Conservation (phyloP, 2,888 invertebrate genomes). For the Apotomis betuletana region DNA sequence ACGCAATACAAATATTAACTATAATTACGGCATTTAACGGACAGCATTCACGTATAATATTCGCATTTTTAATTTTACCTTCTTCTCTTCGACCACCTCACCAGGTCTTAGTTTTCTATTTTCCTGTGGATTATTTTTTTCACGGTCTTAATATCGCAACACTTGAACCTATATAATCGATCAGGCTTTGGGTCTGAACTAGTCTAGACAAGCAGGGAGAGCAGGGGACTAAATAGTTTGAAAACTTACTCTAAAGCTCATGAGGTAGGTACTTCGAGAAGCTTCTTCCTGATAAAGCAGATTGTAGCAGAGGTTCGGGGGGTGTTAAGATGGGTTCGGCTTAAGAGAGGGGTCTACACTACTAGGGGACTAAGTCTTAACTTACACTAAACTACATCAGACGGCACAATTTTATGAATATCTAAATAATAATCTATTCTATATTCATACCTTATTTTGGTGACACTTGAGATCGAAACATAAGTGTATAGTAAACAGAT, state of each 20-base stretch:
- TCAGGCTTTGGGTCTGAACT: constrained; percentile 63
- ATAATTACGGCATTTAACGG: constrained; percentile 76
- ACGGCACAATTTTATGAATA: constrained; percentile 61
- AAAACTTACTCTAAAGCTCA: constrained; percentile 63
- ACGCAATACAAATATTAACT: constrained; percentile 77
- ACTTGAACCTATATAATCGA: constrained; percentile 55
- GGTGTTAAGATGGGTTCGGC: constrained; percentile 79
- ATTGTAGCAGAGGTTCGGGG: constrained; percentile 61
- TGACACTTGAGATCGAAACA: constrained; percentile 52
- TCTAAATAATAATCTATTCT: constrained; percentile 52
- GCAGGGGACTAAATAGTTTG: constrained; percentile 66
- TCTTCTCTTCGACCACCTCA: constrained; percentile 96
- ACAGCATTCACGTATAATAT: constrained; percentile 78
- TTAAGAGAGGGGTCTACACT: constrained; percentile 77
- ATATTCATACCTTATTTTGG: constrained; percentile 68
- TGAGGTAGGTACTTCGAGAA: constrained; percentile 58
- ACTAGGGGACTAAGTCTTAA: constrained; percentile 56
- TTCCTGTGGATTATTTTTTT: constrained; percentile 86
- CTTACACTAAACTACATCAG: constrained; percentile 54
- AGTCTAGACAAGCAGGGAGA: constrained; percentile 72
- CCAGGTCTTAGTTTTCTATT: constrained; percentile 97
- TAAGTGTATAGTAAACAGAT: constrained; percentile 28
- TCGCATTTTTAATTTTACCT: constrained; percentile 88
- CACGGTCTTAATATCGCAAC: constrained; percentile 77
- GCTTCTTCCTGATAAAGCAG: constrained; percentile 70